Evolutionary conservation across 2,113 vertebrate genomes (phyloP), one percentile per base, ranked within the genome.

Genomic region (Podarcis muralis): DNA sequence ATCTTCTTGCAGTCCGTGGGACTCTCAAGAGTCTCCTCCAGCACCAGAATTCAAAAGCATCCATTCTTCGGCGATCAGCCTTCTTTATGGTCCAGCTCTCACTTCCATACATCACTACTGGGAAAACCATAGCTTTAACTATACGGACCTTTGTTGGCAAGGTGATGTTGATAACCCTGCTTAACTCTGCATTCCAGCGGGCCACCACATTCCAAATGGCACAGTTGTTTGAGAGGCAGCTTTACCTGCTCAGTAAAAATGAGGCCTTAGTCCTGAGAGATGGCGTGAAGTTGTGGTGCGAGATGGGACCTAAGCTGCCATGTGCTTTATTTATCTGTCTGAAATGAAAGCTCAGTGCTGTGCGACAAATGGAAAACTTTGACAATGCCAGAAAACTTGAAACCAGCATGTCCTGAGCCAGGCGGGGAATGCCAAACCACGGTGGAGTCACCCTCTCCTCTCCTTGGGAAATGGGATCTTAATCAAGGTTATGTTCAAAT

Each of bases 271-370:
- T 37, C 77, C 16, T 3, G 32, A 32, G 9, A 23, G 57, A 59
- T 37, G 27, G 76, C 1, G 2, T 59, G n/a, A 87, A 48, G 12
- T 18, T 80, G 48, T 25, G 5, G 1, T 71, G 25, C 66, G 79
- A 15, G 72, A 71, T 35, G 88, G 7, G 53, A 93, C 86, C 81
- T 85, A 85, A 87, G 32, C 72, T 91, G 81, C 79, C 57, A 4
- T 2, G 27, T 13, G 18, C 27, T 43, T 11, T 32, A 32, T 62
- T 22, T n/a, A 4, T 74, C 68, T 8, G 53, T 23, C 4, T 57
- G 59, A 76, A 83, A 40, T 35, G 80, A 76, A 83, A 83, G 30
- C 27, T 48, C 87, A 65, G 35, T 0, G 69, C 81, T 22, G 11
- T 5, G 22, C 1, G 8, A 77, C 86, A 84, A 8, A 23, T n/a